Conservation (phyloP, 2,797 vertebrate species). For the Anas acuta region DNA sequence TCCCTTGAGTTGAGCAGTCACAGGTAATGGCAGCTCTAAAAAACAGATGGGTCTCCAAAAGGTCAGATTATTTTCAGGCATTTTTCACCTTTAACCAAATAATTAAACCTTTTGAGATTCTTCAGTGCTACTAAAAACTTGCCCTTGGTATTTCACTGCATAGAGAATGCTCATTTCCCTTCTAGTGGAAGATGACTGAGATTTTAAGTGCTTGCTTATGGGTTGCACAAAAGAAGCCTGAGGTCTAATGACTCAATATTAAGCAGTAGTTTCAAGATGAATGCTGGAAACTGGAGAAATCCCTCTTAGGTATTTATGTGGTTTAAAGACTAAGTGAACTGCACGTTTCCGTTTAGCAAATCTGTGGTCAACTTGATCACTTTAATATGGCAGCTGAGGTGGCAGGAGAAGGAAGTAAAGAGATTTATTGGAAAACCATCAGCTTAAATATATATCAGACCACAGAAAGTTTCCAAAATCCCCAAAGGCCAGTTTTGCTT, state of each 20-base stretch:
- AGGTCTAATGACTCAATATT: conserved; percentile 61
- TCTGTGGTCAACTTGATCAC: conserved; percentile 75
- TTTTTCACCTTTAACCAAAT: not conserved
- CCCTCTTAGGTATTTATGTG: conserved; percentile 72
- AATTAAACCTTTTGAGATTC: not conserved
- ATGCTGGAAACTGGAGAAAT: conserved; percentile 63
- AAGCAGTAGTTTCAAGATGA: conserved; percentile 56
- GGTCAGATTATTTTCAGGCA: not conserved
- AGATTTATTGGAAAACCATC: conserved; percentile 64
- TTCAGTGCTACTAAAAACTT: not conserved
- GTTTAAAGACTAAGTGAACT: conserved; percentile 66
- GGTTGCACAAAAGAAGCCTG: conserved; percentile 5
- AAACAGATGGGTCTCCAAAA: not conserved
- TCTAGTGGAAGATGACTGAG: not conserved
- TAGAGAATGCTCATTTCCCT: not conserved
- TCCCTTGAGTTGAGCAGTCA: not conserved
- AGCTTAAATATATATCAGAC: conserved; percentile 60
- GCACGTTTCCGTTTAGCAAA: conserved; percentile 71
- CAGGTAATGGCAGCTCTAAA: not conserved
- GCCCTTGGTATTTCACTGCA: not conserved
- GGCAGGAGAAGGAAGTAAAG: conserved; percentile 61
- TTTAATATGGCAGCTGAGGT: conserved; percentile 70
- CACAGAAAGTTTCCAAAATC: conserved; percentile 67
- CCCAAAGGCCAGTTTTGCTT: conserved; percentile 37
- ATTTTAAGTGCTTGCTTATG: conserved; percentile 54